Base-by-base conservation (phyloP, 2,797 vertebrate genomes). In the Austrolebias charrua region DNA sequence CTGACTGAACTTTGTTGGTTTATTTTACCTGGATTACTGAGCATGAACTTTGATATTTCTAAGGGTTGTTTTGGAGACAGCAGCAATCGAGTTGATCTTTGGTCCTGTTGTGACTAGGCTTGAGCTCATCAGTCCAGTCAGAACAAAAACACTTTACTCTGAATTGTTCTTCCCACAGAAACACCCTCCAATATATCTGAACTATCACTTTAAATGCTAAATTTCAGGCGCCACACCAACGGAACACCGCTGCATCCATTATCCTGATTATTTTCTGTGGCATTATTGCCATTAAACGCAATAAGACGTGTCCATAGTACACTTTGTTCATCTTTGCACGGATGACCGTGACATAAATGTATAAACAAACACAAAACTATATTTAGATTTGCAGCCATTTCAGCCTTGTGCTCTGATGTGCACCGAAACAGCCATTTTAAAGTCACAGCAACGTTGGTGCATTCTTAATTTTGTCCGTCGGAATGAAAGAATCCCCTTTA, bases 361-460 rank as follows among this genome's bases (percentile, higher is more conserved):
- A 75, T 76, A 66, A 72, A 75, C 55, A 76, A 55, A 73, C 49
- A 75, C 54, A 74, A 18, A 68, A 59, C 16, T 46, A 38, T 55
- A 20, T 76, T 80, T 75, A 59, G 63, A 68, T 82, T 79, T 80
- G 66, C 79, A 89, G 82, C 82, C 76, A 87, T 83, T 88, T 87
- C 84, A 84, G 69, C 64, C 74, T 76, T 69, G 66, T 76, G 67
- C 77, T n/a, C n/a, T 75, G 66, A 81, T 81, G 63, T 83, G 79
- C 75, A 69, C 53, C 72, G 66, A 85, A 81, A 86, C 74, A 78
- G 81, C 88, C 84, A 86, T 86, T 86, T 84, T 81, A 82, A 81
- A 87, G 75, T 79, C 75, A 79, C 80, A 83, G 74, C 76, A 82
- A 60, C 73, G 75, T 79, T 72, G 52, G 56, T 71, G 69, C 78